Evolutionary conservation across 1,140 invertebrate species (phyloP).

Genomic region (Pseudomyrmex dendroicus): DNA sequence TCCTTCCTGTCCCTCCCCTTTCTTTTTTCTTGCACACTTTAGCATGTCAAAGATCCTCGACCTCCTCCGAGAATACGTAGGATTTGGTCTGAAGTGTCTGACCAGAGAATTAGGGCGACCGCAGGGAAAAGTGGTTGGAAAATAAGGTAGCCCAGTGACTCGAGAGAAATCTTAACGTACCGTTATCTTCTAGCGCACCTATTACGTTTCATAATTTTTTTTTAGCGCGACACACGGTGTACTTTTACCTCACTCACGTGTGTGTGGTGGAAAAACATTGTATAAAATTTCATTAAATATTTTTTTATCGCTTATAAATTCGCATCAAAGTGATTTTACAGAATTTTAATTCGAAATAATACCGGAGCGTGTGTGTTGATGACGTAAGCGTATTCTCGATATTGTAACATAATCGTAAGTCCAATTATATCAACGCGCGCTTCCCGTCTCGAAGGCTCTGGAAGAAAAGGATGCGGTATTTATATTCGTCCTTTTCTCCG

Average conservation of each 20-base stretch:
- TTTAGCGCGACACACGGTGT: neutral
- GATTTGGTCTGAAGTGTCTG: conserved; percentile 1
- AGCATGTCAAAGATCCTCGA: conserved; percentile 62
- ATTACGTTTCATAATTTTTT: conserved; percentile 14
- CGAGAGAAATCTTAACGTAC: conserved; percentile 48
- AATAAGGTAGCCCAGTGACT: conserved; percentile 42
- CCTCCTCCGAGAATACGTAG: conserved; percentile 14
- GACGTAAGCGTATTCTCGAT: neutral
- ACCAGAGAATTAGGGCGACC: conserved; percentile 43
- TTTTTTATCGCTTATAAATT: neutral
- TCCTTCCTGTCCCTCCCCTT: neutral
- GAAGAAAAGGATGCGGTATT: too few species aligned
- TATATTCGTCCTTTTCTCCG: neutral
- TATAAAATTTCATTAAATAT: neutral
- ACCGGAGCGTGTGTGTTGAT: neutral
- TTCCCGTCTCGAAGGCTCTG: too few species aligned
- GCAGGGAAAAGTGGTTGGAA: conserved; percentile 39
- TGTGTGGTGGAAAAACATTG: too few species aligned
- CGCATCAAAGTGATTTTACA: neutral
- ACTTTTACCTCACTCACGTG: neutral
- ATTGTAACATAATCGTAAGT: neutral
- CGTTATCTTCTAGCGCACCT: conserved; percentile 16
- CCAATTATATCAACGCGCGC: conserved; percentile 7
- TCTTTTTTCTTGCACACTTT: neutral
- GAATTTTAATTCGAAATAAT: neutral